Base-by-base conservation (phyloP, 2,888 invertebrate genomes). In the Athripsodes cinereus region DNA sequence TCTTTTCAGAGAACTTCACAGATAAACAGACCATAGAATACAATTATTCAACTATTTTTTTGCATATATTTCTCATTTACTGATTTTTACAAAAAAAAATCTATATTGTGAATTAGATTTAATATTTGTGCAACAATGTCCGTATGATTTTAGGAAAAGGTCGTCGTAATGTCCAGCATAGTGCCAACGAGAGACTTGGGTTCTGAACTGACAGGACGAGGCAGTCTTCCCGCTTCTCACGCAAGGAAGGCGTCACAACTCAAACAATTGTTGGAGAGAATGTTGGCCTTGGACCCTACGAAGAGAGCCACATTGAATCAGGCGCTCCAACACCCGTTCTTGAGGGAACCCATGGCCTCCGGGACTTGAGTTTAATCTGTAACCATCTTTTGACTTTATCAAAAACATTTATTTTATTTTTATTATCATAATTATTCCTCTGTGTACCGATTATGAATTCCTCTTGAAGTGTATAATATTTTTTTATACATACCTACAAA, bases 261-360 rank as follows among this genome's bases (percentile, higher is more conserved):
- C 34, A 92, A 91, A 71, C 96, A 98, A 72, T 78, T 98, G 21
- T 76, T 98, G 52, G 97, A 97, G 68, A 87, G 91, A 63, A 90
- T 96, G 68, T 81, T 98, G 63, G 88, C 93, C 79, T 77, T 97
- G 54, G 97, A 98, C 75, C 90, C 96, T 0, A 84, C 88, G 34
- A 97, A 96, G 74, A 82, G 97, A 57, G 88, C 95, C 66, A 90
- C 94, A n/a, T 86, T 96, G 64, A 95, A 94, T 74, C 93, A 95
- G 70, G 95, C 96, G 40, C 81, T 98, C 54, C 86, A 90, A 20
- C 97, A 98, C 76, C 89, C 95, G 0, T 97, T 97, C 74, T 57
- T 63, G 11, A 48, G 61, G 31, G 63, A 63, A 57, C 59, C 61
- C 22, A 53, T 63, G 59, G 57, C 26, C 49, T 26, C 40, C 50